A percentile compares a stretch with the other conserved stretches of the same genome.
These are phyloP conservation scores for Hyaena hyaena DNA, from an alignment of 2,113 vertebrate species.

Conservation along the genomic window DNA sequence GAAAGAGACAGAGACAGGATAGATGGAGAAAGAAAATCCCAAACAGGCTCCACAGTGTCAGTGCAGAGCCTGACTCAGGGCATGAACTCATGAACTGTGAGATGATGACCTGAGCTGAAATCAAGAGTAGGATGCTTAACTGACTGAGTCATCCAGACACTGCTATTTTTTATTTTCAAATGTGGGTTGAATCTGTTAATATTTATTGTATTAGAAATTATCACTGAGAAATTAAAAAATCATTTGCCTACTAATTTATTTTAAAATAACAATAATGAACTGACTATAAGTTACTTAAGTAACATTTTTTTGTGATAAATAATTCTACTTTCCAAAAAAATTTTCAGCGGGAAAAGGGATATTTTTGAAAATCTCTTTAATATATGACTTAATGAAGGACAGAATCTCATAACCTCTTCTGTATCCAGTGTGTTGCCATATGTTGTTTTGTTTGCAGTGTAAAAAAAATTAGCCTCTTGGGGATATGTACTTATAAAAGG, in stretches of 20 bases:
- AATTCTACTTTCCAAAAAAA: neutral
- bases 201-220: slow-evolving; percentile 23
- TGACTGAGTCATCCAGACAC: too few relatives aligned
- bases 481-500: neutral
- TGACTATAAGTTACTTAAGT: neutral
- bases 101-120: too few relatives aligned
- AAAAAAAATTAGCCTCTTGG: neutral
- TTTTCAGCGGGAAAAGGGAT: neutral
- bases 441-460: neutral
- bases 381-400: neutral
- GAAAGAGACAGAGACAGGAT: too few relatives aligned
- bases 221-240: neutral
- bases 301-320: neutral
- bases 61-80: too few relatives aligned
- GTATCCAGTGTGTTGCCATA: neutral
- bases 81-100: too few relatives aligned
- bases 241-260: slow-evolving; percentile 6
- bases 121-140: too few relatives aligned
- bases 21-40: too few relatives aligned
- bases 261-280: neutral
- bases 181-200: neutral
- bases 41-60: too few relatives aligned
- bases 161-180: neutral
- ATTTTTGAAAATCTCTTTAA: slow-evolving; percentile 49
- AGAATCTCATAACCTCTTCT: neutral